Evolutionary conservation across 2,113 vertebrate genomes (phyloP).

Genomic region (Chauna torquata): DNA sequence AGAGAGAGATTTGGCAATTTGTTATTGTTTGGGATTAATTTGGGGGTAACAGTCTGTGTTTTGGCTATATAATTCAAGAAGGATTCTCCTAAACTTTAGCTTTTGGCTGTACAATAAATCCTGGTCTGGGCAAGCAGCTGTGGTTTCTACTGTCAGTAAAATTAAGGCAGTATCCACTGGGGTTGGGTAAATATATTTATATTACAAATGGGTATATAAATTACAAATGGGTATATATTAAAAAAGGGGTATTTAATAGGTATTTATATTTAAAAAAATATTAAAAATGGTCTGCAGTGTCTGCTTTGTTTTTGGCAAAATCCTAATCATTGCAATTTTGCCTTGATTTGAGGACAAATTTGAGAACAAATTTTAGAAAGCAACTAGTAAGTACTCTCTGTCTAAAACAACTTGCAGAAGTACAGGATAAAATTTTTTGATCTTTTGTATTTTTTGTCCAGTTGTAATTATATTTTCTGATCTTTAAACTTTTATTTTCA

Average conservation of each 20-base stretch:
- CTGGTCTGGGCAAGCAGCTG: constrained; percentile 49
- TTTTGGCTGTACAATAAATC: constrained; percentile 39
- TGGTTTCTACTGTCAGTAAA: constrained; percentile 3
- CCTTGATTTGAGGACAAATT: not conserved
- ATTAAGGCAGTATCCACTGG: not conserved
- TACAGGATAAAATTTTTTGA: not conserved
- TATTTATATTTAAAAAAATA: no score
- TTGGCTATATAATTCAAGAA: constrained; percentile 43
- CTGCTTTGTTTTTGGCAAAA: not conserved
- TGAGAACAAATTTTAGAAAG: not conserved
- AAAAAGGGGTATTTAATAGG: not conserved
- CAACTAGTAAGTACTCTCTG: not conserved
- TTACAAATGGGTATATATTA: not conserved
- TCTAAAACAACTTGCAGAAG: not conserved
- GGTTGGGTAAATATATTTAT: constrained; percentile 17
- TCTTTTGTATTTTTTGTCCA: not conserved
- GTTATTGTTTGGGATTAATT: not conserved
- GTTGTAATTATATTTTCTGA: not conserved
- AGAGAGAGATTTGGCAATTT: not conserved
- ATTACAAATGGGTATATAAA: not conserved
- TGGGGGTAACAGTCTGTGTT: not conserved
- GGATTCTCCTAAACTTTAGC: constrained; percentile 45
- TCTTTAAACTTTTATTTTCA: not conserved
- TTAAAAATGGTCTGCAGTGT: not conserved
- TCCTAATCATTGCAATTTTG: not conserved